Conservation (phyloP, 2,113 vertebrate genomes). For the Paradoxurus hermaphroditus region DNA sequence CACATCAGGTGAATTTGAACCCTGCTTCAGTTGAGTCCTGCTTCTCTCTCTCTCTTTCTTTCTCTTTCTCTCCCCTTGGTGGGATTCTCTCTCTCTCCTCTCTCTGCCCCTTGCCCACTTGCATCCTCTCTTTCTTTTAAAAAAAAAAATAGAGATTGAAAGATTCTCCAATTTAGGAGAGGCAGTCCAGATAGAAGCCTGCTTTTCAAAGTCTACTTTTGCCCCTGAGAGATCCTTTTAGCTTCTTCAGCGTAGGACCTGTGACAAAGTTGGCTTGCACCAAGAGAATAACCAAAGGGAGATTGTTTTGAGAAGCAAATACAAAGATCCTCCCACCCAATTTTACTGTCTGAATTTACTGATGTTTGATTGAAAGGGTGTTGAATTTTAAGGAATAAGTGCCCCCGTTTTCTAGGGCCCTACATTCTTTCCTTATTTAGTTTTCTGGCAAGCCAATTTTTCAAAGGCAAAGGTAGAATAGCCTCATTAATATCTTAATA, state of each 20-base stretch:
- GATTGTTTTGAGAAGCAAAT: not conserved
- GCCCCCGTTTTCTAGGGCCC: not conserved
- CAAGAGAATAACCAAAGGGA: not conserved
- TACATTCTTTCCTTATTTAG: not conserved
- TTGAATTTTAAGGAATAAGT: conserved; percentile 15
- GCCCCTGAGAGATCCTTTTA: not conserved
- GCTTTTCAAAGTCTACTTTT: not conserved
- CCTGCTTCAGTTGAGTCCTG: too few species aligned
- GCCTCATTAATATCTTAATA: not conserved
- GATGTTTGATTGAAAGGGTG: not conserved
- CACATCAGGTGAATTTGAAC: too few species aligned
- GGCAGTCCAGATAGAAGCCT: not conserved
- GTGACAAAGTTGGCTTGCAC: too few species aligned
- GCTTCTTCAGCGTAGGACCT: not conserved
- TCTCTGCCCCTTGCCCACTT: too few species aligned
- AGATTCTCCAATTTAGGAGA: not conserved
- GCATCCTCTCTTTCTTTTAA: too few species aligned
- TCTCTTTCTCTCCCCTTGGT: too few species aligned
- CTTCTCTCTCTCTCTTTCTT: too few species aligned
- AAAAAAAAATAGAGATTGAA: too few species aligned
- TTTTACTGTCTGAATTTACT: not conserved
- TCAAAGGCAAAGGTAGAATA: not conserved
- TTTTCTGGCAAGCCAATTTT: conserved; percentile 2
- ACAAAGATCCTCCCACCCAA: not conserved
- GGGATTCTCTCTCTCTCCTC: too few species aligned